A percentile compares a stretch with the other conserved stretches of the same genome.
Conservation (phyloP, 1,140 invertebrate genomes). For the Drosophila littoralis region DNA sequence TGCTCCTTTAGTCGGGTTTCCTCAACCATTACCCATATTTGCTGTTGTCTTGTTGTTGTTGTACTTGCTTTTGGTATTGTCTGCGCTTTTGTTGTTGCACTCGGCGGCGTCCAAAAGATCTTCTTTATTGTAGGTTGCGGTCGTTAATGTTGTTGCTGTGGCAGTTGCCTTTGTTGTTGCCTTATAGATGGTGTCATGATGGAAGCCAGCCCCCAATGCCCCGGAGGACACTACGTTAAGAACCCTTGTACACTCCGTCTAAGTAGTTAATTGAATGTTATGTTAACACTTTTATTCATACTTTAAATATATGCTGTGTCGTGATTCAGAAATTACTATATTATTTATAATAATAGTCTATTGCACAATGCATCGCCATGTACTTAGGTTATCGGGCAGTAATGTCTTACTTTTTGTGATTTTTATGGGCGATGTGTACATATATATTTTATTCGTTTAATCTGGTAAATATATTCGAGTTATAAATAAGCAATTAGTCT, state of each 20-base stretch:
- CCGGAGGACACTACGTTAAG: neutral
- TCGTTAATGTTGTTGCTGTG: conserved; percentile 26
- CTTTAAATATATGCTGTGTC: neutral
- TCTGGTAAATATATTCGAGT: too few relatives aligned
- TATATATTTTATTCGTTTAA: too few relatives aligned
- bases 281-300: neutral
- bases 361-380: neutral
- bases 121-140: conserved; percentile 38
- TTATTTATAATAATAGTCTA: neutral
- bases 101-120: conserved; percentile 38
- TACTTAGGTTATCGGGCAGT: neutral
- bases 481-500: too few relatives aligned
- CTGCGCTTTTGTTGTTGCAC: conserved; percentile 29
- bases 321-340: neutral
- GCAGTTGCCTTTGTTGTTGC: conserved; percentile 13
- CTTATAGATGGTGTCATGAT: conserved; percentile 72
- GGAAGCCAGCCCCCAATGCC: conserved; percentile 27
- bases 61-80: conserved; percentile 12
- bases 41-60: conserved; percentile 4
- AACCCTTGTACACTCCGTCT: neutral
- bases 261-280: conserved; percentile 38
- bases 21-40: conserved; percentile 6
- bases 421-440: too few relatives aligned
- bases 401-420: neutral
- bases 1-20: conserved; percentile 25